Base-by-base conservation (phyloP, 1,140 invertebrate genomes). In the Matsumurasca onukii region DNA sequence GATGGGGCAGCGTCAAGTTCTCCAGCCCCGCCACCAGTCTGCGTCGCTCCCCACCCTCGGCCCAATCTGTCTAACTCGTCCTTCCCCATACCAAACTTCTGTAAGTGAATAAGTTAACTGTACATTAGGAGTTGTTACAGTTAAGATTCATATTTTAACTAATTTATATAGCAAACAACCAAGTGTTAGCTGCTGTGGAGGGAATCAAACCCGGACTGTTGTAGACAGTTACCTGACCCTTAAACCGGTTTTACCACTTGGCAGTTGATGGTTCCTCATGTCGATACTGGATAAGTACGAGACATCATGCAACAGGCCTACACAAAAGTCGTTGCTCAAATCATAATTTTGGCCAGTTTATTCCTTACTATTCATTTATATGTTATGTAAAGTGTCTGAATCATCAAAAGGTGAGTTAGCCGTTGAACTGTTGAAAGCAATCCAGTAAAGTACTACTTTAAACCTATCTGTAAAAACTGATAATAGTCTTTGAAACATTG, bases 31-130 rank as follows among this genome's bases (percentile, higher is more conserved):
- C 67, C 65, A 2, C 69, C 59, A 25, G 67, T 69, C 17, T 45
- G 48, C 48, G 72, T 73, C 1, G 64, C 70, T n/a, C 22, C 71
- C 15, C 67, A 69, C 20, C 69, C 71, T 17, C 45, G 25, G 5
- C 39, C 57, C 2, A 39, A 65, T 0, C 30, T 22, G 30, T 66
- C 64, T 30, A 48, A 45, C 1, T 34, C 13, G 17, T 27, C 15
- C 30, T 51, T 51, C 45, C 51, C 64, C n/a, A 66, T 51, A 24
- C 45, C 64, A 29, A 31, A 25, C 13, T 68, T 68, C 29, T 39
- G 66, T 68, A 20, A 59, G 66, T 68, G 31, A 2, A 27, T 39
- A 12, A 27, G 52, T 39, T 45, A 49, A 24, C 5, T 15, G 20
- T 20, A 3, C 22, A 17, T 65, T n/a, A 65, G 20, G n/a, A 48